These are phyloP conservation scores for Salvator merianae DNA, from an alignment of 2,113 vertebrate genomes.

Conservation along the genomic window DNA sequence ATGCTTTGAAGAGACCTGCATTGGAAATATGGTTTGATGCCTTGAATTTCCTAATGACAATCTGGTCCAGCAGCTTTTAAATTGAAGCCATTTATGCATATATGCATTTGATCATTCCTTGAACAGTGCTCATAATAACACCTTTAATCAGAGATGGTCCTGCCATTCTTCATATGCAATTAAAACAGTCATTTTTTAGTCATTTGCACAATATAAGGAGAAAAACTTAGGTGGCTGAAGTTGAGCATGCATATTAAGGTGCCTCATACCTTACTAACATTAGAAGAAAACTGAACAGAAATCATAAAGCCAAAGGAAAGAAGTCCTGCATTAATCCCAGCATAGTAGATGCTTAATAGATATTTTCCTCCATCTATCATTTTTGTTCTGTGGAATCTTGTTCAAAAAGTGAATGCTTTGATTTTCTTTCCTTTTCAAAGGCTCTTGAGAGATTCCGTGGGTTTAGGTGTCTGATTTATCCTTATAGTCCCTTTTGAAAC, in stretches of 20 bases:
- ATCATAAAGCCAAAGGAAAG: neutral
- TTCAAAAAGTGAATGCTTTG: conserved; percentile 27
- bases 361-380: neutral
- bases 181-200: neutral
- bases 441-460: neutral
- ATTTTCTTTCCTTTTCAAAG: conserved; percentile 13
- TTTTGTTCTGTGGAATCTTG: neutral
- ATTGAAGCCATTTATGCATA: neutral
- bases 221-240: neutral
- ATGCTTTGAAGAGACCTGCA: neutral
- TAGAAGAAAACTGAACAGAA: neutral
- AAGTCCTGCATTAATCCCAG: neutral
- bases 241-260: conserved; percentile 3
- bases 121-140: neutral
- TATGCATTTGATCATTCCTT: conserved; percentile 29
- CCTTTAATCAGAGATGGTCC: neutral
- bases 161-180: conserved; percentile 22
- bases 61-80: conserved; percentile 7
- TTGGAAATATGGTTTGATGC: neutral
- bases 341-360: neutral
- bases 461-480: conserved; percentile 1
- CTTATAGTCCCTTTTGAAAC: conserved; percentile 11
- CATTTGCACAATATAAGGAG: conserved; percentile 13
- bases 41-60: conserved; percentile 9
- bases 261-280: neutral